Percentiles rank a stretch among this genome's conserved stretches.
Evolutionary conservation across 1,140 invertebrate species (phyloP).

Genomic region (Hesperophylax magnus): DNA sequence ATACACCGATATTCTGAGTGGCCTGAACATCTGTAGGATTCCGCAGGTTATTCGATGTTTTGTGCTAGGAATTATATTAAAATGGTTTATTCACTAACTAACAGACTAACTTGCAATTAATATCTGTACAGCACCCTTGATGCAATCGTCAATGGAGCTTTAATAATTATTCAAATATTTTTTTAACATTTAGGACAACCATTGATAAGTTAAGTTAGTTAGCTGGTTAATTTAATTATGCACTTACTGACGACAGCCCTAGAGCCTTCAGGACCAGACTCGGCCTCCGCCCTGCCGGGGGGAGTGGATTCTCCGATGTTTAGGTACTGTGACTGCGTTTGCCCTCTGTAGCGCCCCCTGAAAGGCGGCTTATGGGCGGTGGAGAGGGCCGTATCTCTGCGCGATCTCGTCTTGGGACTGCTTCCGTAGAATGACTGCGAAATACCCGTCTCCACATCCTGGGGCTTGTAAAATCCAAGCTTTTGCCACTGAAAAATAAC

Average conservation of each 20-base stretch:
- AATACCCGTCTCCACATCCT: background rate
- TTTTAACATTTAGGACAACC: too few relatives aligned
- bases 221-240: background rate
- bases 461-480: background rate
- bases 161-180: too few relatives aligned
- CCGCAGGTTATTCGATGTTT: too few relatives aligned
- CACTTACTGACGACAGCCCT: conserved; percentile 84
- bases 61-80: too few relatives aligned
- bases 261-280: conserved; percentile 79
- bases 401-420: background rate
- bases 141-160: too few relatives aligned
- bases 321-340: conserved; percentile 87
- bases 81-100: too few relatives aligned
- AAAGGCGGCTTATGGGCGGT: conserved; percentile 8
- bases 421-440: background rate
- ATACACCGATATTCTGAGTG: too few relatives aligned
- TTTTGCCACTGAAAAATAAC: background rate
- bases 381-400: conserved; percentile 13
- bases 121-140: too few relatives aligned
- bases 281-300: conserved; percentile 83
- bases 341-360: conserved; percentile 72
- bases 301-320: conserved; percentile 73
- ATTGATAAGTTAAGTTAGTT: too few relatives aligned
- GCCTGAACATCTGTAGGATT: too few relatives aligned
- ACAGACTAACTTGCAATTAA: too few relatives aligned